A percentile compares a stretch with the other conserved stretches of the same genome.
phyloP scores from a whole-genome alignment of 2,797 vertebrate genomes.

The Aplochiton taeniatus region DNA sequence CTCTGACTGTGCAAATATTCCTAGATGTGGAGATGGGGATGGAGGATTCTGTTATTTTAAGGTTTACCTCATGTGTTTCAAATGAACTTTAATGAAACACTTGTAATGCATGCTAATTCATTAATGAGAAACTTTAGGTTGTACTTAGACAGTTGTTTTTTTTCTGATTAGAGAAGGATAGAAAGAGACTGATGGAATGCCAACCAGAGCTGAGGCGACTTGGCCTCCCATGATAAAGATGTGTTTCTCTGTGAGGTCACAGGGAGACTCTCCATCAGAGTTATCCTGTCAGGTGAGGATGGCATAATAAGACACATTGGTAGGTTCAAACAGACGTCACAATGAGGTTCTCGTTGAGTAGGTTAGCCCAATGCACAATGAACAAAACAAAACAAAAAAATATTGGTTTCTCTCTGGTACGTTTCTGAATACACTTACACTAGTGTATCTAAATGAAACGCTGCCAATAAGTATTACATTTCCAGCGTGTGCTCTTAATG shows the following conservation, averaged over 20 bases:
- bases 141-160: too few species aligned
- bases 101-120: neutral
- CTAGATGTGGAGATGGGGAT: conserved; percentile 53
- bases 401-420: too few species aligned
- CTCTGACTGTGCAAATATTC: conserved; percentile 82
- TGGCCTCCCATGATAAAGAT: conserved; percentile 86
- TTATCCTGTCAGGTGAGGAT: conserved; percentile 69
- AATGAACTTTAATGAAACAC: neutral
- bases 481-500: too few species aligned
- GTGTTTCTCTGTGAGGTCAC: conserved; percentile 84
- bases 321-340: neutral
- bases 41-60: neutral
- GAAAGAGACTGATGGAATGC: conserved; percentile 41
- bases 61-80: too few species aligned
- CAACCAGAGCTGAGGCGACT: conserved; percentile 87
- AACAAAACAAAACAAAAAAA: too few species aligned
- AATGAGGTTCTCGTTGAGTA: too few species aligned
- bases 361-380: too few species aligned
- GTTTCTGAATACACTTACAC: too few species aligned
- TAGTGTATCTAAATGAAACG: neutral
- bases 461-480: neutral
- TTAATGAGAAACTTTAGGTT: neutral
- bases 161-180: neutral
- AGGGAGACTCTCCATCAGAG: conserved; percentile 58
- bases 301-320: neutral